Percentiles rank a stretch among this genome's conserved stretches.
Conservation (phyloP, 2,797 vertebrate species). For the Cossypha polioptera region DNA sequence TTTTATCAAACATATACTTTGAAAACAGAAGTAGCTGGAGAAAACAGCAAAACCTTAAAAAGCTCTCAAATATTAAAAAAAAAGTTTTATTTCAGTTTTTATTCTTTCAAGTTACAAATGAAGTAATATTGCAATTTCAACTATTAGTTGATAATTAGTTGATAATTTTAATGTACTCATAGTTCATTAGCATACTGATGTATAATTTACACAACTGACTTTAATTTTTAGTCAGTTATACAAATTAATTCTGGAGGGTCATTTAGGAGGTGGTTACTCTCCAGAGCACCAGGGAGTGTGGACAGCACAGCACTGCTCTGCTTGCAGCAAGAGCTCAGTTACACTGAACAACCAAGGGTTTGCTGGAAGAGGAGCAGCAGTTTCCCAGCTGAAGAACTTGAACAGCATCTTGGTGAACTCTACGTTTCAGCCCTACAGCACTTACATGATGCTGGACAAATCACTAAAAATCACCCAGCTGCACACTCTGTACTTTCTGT, state of each 20-base stretch:
- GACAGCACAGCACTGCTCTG: neutral
- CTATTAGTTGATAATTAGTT: neutral
- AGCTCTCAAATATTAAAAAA: accelerated
- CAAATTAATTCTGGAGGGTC: neutral
- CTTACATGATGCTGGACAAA: neutral
- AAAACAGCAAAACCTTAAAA: neutral
- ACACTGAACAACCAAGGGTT: neutral
- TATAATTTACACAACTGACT: neutral
- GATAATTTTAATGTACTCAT: neutral
- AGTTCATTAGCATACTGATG: neutral
- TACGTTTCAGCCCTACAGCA: neutral
- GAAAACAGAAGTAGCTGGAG: neutral
- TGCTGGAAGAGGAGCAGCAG: neutral
- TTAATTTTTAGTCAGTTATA: neutral
- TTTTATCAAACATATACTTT: neutral
- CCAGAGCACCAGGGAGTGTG: neutral
- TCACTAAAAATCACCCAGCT: neutral
- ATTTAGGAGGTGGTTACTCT: neutral
- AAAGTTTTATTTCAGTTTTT: neutral
- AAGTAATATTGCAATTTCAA: neutral
- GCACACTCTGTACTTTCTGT: neutral
- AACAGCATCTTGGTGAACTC: neutral
- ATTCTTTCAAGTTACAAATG: neutral
- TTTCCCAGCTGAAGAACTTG: neutral
- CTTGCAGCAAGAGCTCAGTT: neutral